These are phyloP conservation scores for Cyphomyrus discorhynchus DNA, from an alignment of 2,113 vertebrate species.

Conservation along the genomic window DNA sequence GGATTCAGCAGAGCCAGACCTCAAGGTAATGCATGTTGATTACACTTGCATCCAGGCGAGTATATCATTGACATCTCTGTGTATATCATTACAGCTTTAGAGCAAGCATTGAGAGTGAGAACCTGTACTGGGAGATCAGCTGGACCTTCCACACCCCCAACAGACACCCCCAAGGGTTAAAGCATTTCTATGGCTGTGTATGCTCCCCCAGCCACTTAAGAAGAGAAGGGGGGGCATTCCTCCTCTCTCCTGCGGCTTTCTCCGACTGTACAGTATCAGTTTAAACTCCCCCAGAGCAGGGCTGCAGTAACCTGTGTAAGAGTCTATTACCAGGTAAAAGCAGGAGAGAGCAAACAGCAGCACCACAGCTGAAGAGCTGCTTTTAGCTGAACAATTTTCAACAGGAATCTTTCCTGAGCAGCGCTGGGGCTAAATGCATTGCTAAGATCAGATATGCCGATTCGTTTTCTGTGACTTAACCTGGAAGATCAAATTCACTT, in stretches of 20 bases:
- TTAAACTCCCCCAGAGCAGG: neutral
- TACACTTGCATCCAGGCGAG: neutral
- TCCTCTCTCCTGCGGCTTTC: neutral
- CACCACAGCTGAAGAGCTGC: neutral
- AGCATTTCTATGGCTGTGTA: neutral
- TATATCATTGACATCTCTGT: neutral
- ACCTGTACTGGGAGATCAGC: neutral
- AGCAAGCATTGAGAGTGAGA: neutral
- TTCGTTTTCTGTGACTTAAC: neutral
- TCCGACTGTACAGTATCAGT: neutral
- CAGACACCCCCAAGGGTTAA: constrained; percentile 14
- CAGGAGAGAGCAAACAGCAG: neutral
- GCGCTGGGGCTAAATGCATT: neutral
- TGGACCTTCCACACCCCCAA: constrained; percentile 19
- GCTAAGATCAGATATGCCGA: neutral
- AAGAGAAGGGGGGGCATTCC: neutral
- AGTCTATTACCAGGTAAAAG: neutral
- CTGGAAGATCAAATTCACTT: neutral
- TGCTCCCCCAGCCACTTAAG: neutral
- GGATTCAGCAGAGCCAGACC: neutral
- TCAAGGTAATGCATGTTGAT: neutral
- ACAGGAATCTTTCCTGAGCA: neutral
- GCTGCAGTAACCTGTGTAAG: neutral
- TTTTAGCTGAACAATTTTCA: neutral
- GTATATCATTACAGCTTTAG: neutral